Percentiles rank a stretch among this genome's conserved stretches.
These are phyloP conservation scores for Mechanitis mazaeus DNA, from an alignment of 2,888 invertebrate species.

Conservation along the genomic window DNA sequence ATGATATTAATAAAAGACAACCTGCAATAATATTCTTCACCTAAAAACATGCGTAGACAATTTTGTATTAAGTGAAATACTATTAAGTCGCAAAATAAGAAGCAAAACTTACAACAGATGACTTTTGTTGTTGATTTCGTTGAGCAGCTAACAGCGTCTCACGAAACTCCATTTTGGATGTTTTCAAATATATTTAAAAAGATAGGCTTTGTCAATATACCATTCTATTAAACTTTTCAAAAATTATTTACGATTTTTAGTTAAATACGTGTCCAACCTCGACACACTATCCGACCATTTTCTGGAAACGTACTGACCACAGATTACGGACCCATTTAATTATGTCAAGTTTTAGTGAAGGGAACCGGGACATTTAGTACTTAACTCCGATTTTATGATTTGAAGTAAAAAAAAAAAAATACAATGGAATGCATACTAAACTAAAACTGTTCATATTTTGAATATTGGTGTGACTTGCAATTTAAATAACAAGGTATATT, in stretches of 20 bases:
- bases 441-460: too few species aligned
- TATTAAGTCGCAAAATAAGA: conserved; percentile 30
- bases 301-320: conserved; percentile 71
- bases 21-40: too few species aligned
- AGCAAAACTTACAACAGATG: conserved; percentile 65
- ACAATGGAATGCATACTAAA: too few species aligned
- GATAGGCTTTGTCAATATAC: conserved; percentile 36
- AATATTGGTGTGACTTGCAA: too few species aligned
- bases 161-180: conserved; percentile 63
- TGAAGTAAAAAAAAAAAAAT: too few species aligned
- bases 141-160: conserved; percentile 70
- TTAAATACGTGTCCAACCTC: conserved; percentile 70
- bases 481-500: too few species aligned
- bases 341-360: conserved; percentile 8
- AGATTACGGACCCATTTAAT: conserved; percentile 28
- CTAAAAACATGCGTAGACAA: conserved; percentile 26
- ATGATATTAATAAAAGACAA: too few species aligned
- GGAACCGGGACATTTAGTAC: neutral
- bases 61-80: conserved; percentile 6
- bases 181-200: conserved; percentile 19
- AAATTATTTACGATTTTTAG: conserved; percentile 57
- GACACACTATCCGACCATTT: conserved; percentile 70
- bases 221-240: conserved; percentile 42
- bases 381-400: too few species aligned
- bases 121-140: conserved; percentile 74